These are phyloP conservation scores for Characodon lateralis DNA, from an alignment of 2,797 vertebrate genomes.

Conservation along the genomic window DNA sequence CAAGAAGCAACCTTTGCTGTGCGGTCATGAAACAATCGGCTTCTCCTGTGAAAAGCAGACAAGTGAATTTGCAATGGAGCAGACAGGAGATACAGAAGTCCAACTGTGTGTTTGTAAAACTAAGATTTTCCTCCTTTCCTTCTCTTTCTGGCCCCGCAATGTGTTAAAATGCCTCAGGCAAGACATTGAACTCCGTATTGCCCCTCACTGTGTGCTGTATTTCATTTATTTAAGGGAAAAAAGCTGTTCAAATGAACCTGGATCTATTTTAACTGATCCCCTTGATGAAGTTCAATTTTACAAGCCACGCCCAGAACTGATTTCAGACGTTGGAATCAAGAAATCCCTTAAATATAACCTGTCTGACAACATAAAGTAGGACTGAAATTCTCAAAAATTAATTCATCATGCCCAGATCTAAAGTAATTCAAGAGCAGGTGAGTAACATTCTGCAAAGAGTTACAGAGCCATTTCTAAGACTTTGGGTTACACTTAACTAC, in stretches of 20 bases:
- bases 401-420: no score
- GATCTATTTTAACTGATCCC: background rate
- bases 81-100: constrained; percentile 32
- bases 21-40: constrained; percentile 26
- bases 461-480: no score
- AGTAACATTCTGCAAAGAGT: no score
- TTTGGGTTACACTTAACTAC: no score
- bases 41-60: constrained; percentile 23
- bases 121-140: background rate
- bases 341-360: no score
- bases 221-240: background rate
- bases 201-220: background rate
- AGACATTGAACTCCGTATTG: background rate
- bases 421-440: no score
- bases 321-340: no score
- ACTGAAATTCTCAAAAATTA: no score
- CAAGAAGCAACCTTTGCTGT: constrained; percentile 34
- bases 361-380: no score
- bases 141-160: background rate
- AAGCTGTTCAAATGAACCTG: background rate
- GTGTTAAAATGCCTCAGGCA: background rate
- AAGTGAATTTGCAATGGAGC: constrained; percentile 28
- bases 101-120: constrained; percentile 41
- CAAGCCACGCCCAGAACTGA: no score
- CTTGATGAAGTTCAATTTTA: background rate